phyloP scores from a whole-genome alignment of 2,113 vertebrate genomes.

The Pangasianodon gigas region DNA sequence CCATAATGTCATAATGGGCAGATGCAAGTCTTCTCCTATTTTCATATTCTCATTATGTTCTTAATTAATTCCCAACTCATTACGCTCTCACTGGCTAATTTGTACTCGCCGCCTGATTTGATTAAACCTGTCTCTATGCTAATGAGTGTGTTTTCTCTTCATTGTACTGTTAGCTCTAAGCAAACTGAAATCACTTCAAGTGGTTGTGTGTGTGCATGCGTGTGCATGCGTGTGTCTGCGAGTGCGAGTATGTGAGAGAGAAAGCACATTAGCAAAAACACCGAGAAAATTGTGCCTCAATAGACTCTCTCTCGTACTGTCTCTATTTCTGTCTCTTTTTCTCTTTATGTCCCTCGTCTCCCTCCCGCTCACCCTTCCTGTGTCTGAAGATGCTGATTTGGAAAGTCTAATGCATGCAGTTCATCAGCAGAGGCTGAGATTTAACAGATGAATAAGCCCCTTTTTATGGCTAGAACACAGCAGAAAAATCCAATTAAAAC shows the following conservation, averaged over 20 bases:
- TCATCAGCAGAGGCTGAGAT: conserved; percentile 60
- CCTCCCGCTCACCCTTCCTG: conserved; percentile 27
- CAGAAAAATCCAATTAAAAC: conserved; percentile 76
- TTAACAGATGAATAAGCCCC: conserved; percentile 64
- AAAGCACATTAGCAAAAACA: conserved; percentile 36
- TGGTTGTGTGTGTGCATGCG: conserved; percentile 20
- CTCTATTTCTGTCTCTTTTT: conserved; percentile 26
- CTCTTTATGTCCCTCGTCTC: conserved; percentile 24
- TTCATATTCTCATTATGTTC: conserved; percentile 78
- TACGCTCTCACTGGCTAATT: conserved; percentile 85
- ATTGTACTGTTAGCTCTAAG: conserved; percentile 73
- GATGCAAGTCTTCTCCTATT: conserved; percentile 66
- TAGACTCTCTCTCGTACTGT: conserved; percentile 17
- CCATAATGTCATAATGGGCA: conserved; percentile 76
- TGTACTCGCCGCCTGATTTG: conserved; percentile 82
- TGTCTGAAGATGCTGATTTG: conserved; percentile 54
- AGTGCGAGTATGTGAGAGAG: neutral
- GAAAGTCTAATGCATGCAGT: conserved; percentile 50
- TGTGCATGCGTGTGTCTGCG: neutral
- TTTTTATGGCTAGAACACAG: conserved; percentile 61
- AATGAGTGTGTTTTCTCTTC: conserved; percentile 86
- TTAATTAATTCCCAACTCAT: conserved; percentile 90
- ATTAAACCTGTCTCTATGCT: conserved; percentile 89
- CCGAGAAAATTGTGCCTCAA: conserved; percentile 39
- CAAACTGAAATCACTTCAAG: conserved; percentile 54